Evolutionary conservation across 2,113 vertebrate genomes (phyloP), one percentile per base, ranked within the genome.

Genomic region (Carassius gibelio): DNA sequence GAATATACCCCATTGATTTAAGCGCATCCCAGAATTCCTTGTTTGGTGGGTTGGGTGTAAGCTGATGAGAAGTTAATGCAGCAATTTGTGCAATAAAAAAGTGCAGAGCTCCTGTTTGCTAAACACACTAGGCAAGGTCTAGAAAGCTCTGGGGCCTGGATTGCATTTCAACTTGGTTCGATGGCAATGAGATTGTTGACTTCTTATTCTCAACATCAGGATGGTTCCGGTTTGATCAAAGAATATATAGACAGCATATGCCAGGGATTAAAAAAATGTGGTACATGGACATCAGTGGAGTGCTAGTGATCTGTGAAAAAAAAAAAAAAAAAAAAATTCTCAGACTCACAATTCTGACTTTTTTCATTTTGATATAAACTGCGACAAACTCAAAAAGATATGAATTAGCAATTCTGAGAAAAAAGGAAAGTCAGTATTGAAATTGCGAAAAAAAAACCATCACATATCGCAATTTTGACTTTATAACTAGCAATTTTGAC

Each of bases 71-170:
- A 79, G 78, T 57, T 85, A 88, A 87, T 87, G 81, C 75, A 87
- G 80, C 81, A 86, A 88, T 86, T 72, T 83, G 66, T 75, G 26
- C 79, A 87, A 84, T 36, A 88, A 88, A 61, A 61, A 74, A 83
- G 57, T 30, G 61, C 55, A 26, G 86, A 85, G 75, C 66, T 79
- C 69, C 81, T 23, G 64, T 85, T 85, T 76, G 82, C 81, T 87
- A 85, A 89, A 88, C 87, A 87, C 87, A 88, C 83, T 87, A 89
- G 78, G 66, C 84, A 83, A 19, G 81, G 69, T 74, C 72, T 82
- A 76, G 15, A 45, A 74, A 15, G 11, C 69, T 45, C 19, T 11
- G 19, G 10, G 10, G 17, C 10, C 71, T 75, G 72, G 36, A 61
- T 78, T 78, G 76, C 23, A 42, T 79, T 79, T 79, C 57, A 42